A percentile compares a stretch with the other conserved stretches of the same genome.
Evolutionary conservation across 2,797 vertebrate genomes (phyloP).

Genomic region (Australoheros facetus): DNA sequence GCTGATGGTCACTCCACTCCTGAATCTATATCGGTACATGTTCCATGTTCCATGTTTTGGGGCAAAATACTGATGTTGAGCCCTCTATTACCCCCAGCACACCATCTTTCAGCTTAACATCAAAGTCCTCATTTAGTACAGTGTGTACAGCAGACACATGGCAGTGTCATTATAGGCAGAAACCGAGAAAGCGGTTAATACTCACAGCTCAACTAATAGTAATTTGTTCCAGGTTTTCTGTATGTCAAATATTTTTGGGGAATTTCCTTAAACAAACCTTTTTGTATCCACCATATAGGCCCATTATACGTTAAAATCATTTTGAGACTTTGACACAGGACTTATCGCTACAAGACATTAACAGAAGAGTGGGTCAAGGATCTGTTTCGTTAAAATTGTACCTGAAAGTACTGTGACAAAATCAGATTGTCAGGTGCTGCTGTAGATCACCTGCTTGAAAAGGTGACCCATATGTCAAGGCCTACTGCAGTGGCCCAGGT

Average conservation of each 20-base stretch:
- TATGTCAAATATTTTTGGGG: neutral
- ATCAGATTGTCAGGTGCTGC: neutral
- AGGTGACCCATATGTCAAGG: fast-evolving
- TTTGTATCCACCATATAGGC: neutral
- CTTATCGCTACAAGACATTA: neutral
- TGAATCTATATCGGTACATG: neutral
- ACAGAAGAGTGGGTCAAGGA: neutral
- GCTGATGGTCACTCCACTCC: no score
- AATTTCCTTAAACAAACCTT: neutral
- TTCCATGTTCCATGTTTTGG: neutral
- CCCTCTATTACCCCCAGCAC: neutral
- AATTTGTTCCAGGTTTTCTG: neutral
- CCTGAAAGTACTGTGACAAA: neutral
- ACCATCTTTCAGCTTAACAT: neutral
- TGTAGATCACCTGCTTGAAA: neutral
- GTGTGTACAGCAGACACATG: neutral
- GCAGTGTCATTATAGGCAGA: neutral
- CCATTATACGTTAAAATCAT: neutral
- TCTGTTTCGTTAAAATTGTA: neutral
- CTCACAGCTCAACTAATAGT: neutral
- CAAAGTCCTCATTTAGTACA: neutral
- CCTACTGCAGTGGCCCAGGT: neutral
- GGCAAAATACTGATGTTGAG: neutral
- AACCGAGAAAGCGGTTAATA: fast-evolving
- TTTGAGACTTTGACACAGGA: neutral